Base-by-base conservation (phyloP, 2,113 vertebrate genomes). In the Mustelus asterias region DNA sequence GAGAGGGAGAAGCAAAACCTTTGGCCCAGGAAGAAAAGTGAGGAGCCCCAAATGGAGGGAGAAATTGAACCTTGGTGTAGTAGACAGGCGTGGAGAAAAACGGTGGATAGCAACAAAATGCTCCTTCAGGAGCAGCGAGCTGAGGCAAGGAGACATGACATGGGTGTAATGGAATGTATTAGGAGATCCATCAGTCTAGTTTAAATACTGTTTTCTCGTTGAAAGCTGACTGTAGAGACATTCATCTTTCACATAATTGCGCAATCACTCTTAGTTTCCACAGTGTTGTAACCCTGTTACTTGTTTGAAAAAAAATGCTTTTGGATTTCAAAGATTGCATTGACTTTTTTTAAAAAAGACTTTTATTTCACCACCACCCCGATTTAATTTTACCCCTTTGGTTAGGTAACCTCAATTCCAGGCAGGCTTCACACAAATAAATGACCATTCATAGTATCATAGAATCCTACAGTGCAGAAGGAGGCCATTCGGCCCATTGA, bases 91-190 rank as follows among this genome's bases (percentile, higher is more conserved):
- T 72, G 24, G 26, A 72, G 69, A 93, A n/a, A 18, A 76, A 72
- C 29, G 16, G 69, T 33, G 65, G 94, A 8, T 8, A 76, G 67
- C 76, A 72, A 54, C 67, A 72, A 95, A 72, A 95, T 76, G 94
- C 41, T 95, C 44, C 92, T 94, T 69, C 26, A 95, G 94, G 41
- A 95, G 44, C 10, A 72, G 60, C 20, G 24, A 22, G 67, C 24
- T 8, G 13, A 69, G 63, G 44, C 37, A 95, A 48, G 94, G 94
- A 72, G 94, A 95, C 94, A 72, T 95, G 94, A 72, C 94, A 72
- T 72, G 41, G 69, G 94, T 48, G 41, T 41, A 95, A 72, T 72
- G 94, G 65, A 95, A 95, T 95, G 94, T 41, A 95, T 29, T 8
- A 16, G 94, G 70, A 95, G 41, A 95, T 76, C 76, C 67, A 72